phyloP scores from a whole-genome alignment of 2,888 invertebrate genomes.

The Caenorhabditis wallacei region DNA sequence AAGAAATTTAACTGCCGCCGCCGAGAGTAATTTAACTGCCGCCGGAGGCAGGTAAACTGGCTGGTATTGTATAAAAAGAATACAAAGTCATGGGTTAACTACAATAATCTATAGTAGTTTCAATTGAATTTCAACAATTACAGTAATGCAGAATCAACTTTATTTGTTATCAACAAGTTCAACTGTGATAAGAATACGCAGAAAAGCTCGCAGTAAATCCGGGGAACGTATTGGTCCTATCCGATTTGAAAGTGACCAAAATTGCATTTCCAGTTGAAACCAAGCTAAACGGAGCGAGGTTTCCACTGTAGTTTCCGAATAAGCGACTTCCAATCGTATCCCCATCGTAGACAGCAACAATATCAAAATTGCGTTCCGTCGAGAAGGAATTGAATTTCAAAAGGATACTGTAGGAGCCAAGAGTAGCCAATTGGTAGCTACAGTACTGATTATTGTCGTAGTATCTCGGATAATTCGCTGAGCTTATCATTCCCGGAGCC shows the following conservation, averaged over 20 bases:
- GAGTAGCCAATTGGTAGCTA: neutral
- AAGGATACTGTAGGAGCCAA: neutral
- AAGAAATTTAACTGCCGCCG: no score
- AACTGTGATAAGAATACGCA: neutral
- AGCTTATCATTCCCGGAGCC: conserved; percentile 6
- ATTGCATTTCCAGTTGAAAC: conserved; percentile 21
- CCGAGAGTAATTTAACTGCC: no score
- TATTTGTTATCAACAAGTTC: no score
- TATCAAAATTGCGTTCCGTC: conserved; percentile 7
- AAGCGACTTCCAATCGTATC: neutral
- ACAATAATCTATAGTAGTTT: no score
- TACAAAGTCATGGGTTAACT: no score
- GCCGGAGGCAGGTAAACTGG: no score
- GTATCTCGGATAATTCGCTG: neutral
- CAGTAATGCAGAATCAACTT: no score
- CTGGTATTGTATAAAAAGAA: no score
- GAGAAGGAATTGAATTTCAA: neutral
- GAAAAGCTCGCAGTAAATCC: conserved; percentile 5
- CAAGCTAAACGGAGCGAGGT: neutral
- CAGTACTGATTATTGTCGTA: conserved; percentile 19
- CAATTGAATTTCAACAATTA: no score
- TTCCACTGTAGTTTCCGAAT: conserved; percentile 19
- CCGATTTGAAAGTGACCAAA: conserved; percentile 19
- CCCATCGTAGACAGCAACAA: conserved; percentile 24
- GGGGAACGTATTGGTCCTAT: neutral